Evolutionary conservation across 2,113 vertebrate genomes (phyloP).

Genomic region (Gambusia holbrooki): DNA sequence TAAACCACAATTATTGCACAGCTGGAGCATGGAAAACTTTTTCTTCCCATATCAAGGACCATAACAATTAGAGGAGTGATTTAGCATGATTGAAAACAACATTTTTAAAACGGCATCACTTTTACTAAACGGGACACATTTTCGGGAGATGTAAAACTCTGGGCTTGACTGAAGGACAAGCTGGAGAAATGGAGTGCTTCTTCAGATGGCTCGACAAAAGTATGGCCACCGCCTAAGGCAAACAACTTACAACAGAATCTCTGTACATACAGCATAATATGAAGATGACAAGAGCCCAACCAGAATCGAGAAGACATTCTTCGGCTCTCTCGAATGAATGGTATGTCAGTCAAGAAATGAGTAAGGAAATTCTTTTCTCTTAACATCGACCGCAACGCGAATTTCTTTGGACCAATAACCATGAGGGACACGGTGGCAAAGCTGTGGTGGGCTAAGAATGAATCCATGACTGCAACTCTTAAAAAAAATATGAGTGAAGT

Average conservation of each 20-base stretch:
- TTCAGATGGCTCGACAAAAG: conserved; percentile 44
- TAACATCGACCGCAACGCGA: conserved; percentile 60
- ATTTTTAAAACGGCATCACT: background rate
- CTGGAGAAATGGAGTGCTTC: conserved; percentile 19
- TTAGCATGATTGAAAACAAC: background rate
- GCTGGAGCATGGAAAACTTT: background rate
- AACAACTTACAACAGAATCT: conserved; percentile 63
- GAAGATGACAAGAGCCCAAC: conserved; percentile 56
- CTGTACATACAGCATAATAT: conserved; percentile 54
- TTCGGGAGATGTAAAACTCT: conserved; percentile 13
- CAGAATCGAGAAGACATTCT: conserved; percentile 52
- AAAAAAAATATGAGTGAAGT: conserved; percentile 6
- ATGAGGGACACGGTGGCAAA: conserved; percentile 27
- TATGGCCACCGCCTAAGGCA: conserved; percentile 49
- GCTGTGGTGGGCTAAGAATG: conserved; percentile 28
- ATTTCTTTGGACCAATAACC: conserved; percentile 54
- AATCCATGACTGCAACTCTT: conserved; percentile 20
- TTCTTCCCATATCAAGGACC: background rate
- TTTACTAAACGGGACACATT: background rate
- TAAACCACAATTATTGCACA: background rate
- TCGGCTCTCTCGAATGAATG: conserved; percentile 53
- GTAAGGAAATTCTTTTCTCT: conserved; percentile 64
- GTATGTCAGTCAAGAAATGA: conserved; percentile 58
- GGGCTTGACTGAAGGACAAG: conserved; percentile 23
- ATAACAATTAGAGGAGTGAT: background rate